These are phyloP conservation scores for Saccostrea glomerata DNA, from an alignment of 1,140 invertebrate species.

Conservation along the genomic window DNA sequence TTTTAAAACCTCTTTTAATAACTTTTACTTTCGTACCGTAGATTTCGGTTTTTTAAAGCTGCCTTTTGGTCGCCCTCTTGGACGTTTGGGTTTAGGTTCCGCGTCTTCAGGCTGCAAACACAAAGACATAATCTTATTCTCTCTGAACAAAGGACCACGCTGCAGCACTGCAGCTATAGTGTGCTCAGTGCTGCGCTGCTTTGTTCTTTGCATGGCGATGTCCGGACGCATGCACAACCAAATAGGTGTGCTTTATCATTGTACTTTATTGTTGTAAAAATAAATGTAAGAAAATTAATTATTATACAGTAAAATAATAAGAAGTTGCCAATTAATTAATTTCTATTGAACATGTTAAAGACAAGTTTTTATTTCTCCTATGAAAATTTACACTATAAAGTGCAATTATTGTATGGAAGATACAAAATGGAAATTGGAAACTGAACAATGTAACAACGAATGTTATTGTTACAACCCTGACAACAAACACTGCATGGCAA, in stretches of 20 bases:
- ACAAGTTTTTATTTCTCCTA: too few species aligned
- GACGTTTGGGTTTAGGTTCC: not conserved
- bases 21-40: conserved; percentile 15
- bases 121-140: not conserved
- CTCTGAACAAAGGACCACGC: not conserved
- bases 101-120: conserved; percentile 6
- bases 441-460: too few species aligned
- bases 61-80: conserved; percentile 8
- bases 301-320: not conserved
- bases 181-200: not conserved
- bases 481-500: not conserved
- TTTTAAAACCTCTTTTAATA: not conserved
- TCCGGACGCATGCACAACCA: not conserved
- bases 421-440: too few species aligned
- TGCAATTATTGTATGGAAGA: too few species aligned
- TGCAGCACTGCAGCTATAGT: not conserved
- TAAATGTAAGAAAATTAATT: not conserved
- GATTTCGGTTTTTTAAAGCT: conserved; percentile 13
- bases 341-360: too few species aligned
- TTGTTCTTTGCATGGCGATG: not conserved
- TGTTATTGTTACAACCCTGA: too few species aligned
- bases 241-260: not conserved
- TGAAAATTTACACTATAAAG: too few species aligned
- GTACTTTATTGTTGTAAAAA: not conserved
- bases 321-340: not conserved